Conservation (phyloP, 2,113 vertebrate genomes). For the Zosterops japonicus region DNA sequence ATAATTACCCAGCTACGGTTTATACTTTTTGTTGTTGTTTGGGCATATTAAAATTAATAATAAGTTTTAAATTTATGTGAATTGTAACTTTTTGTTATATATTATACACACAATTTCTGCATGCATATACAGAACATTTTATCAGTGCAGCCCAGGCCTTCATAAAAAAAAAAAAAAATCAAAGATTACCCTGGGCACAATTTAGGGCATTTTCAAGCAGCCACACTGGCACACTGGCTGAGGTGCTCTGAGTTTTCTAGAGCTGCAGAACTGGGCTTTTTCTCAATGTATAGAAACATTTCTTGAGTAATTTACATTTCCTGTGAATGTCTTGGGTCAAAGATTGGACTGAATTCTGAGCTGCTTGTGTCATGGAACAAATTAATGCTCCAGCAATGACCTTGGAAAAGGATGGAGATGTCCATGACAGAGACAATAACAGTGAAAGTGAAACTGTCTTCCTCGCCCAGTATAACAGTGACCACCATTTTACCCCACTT, state of each 20-base stretch:
- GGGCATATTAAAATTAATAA: neutral
- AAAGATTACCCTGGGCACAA: neutral
- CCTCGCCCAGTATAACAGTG: neutral
- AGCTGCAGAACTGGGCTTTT: neutral
- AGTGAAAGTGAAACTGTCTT: neutral
- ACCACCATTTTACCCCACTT: neutral
- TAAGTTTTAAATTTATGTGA: neutral
- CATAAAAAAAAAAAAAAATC: neutral
- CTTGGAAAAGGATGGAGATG: neutral
- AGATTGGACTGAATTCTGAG: neutral
- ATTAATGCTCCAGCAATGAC: neutral
- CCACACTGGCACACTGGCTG: neutral
- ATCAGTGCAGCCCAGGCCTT: fast-evolving
- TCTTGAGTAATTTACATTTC: neutral
- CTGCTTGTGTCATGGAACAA: neutral
- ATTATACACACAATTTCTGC: neutral
- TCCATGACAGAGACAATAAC: fast-evolving
- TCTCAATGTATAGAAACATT: neutral
- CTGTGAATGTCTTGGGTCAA: neutral
- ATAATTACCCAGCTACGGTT: too few species aligned
- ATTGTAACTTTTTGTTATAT: neutral
- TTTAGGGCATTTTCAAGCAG: neutral
- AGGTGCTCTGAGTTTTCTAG: neutral
- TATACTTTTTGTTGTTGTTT: neutral
- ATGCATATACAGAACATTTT: neutral